Conservation (phyloP, 2,888 invertebrate species). For the Mesoligia furuncula region DNA sequence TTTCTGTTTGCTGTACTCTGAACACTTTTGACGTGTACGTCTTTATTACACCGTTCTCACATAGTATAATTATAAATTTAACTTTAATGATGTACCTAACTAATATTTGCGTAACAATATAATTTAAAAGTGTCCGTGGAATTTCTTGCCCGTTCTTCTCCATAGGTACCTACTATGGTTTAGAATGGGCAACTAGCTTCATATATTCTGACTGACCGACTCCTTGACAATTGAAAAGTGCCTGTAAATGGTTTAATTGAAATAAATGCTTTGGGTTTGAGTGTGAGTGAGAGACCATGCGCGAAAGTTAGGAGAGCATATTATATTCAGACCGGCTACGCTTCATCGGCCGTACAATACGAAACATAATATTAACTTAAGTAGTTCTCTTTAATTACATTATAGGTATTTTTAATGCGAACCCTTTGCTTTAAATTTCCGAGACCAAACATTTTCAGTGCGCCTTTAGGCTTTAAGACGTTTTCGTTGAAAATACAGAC, state of each 20-base stretch:
- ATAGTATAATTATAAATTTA: background rate
- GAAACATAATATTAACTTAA: background rate
- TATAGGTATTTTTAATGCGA: background rate
- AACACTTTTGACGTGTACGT: background rate
- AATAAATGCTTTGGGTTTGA: background rate
- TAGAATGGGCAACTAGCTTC: background rate
- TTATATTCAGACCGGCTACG: background rate
- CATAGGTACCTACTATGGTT: background rate
- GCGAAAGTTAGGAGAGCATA: background rate
- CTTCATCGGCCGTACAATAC: background rate
- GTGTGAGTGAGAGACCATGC: background rate
- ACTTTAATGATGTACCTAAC: background rate
- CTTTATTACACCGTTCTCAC: background rate
- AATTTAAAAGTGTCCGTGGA: background rate
- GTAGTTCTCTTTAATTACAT: too few relatives aligned
- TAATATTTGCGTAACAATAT: background rate
- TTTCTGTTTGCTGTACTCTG: background rate
- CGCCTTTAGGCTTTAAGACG: constrained; percentile 11
- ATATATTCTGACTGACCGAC: background rate
- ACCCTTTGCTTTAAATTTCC: constrained; percentile 1
- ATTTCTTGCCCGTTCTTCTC: background rate
- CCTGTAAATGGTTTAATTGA: background rate
- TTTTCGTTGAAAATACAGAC: constrained; percentile 22
- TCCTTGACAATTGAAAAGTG: background rate
- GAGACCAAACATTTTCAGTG: constrained; percentile 1